Evolutionary conservation across 2,797 vertebrate species (phyloP).

Genomic region (Streptopelia turtur): DNA sequence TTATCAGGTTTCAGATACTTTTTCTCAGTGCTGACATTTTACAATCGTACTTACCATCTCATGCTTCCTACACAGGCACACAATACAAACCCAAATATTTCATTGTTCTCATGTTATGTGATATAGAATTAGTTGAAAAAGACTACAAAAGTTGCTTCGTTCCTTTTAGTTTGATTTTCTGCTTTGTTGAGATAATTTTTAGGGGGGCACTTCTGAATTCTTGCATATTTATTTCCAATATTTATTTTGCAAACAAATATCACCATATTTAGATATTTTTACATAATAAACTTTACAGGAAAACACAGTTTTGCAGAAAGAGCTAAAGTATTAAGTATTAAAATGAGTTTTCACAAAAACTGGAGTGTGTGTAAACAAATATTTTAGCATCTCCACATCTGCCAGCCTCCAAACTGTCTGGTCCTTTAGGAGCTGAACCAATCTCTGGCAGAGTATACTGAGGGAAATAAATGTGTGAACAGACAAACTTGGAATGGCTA

Average conservation of each 20-base stretch:
- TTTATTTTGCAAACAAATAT: neutral
- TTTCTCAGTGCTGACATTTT: neutral
- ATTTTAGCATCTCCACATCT: neutral
- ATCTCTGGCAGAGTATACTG: neutral
- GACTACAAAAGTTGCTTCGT: neutral
- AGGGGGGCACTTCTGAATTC: neutral
- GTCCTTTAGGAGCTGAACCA: neutral
- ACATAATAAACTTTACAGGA: neutral
- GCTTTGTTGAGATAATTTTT: neutral
- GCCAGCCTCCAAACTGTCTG: neutral
- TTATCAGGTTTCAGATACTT: slow-evolving; percentile 26
- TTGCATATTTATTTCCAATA: neutral
- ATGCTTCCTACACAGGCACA: neutral
- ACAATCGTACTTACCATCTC: neutral
- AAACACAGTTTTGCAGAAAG: neutral
- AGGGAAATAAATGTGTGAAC: neutral
- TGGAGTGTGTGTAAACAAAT: neutral
- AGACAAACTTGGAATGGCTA: neutral
- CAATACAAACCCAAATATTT: neutral
- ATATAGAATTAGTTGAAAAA: neutral
- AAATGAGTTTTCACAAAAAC: neutral
- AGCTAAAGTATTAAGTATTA: neutral
- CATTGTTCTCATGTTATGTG: neutral
- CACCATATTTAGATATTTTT: neutral
- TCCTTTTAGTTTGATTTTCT: neutral